phyloP scores from a whole-genome alignment of 2,113 vertebrate genomes.

The Melanostigma gelatinosum region DNA sequence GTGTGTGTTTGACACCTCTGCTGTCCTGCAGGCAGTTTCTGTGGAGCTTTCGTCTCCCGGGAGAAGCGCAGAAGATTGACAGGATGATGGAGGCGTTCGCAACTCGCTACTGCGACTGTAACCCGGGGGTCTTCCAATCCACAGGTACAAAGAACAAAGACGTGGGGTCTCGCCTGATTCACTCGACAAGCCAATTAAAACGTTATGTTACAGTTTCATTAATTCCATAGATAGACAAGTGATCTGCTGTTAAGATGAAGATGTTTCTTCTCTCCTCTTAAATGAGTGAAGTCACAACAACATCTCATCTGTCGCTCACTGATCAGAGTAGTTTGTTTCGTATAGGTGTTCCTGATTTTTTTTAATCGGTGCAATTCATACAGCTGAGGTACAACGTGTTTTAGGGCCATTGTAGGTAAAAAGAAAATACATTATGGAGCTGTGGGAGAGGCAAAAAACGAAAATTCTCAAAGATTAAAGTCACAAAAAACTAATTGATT shows the following conservation, averaged over 20 bases:
- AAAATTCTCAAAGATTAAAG: no score
- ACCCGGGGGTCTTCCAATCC: slow-evolving; percentile 90
- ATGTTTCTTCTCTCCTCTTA: background rate
- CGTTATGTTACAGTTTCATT: background rate
- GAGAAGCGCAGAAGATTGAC: slow-evolving; percentile 97
- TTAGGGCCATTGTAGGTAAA: background rate
- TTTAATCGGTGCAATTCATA: slow-evolving; percentile 11
- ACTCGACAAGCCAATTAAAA: slow-evolving; percentile 26
- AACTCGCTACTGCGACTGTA: slow-evolving; percentile 91
- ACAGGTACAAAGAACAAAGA: slow-evolving; percentile 83
- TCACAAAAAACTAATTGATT: no score
- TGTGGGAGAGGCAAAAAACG: no score
- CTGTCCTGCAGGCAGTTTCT: slow-evolving; percentile 89
- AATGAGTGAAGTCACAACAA: background rate
- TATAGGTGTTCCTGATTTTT: background rate
- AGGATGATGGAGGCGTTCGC: slow-evolving; percentile 99
- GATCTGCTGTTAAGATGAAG: background rate
- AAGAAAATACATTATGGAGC: background rate
- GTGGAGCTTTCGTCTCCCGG: slow-evolving; percentile 96
- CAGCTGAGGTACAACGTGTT: background rate
- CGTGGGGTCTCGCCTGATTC: background rate
- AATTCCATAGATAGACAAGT: background rate
- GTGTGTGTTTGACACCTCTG: background rate
- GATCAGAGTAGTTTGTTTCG: background rate
- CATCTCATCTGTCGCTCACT: background rate